phyloP scores from a whole-genome alignment of 2,888 invertebrate species.

The Lamellibrachia satsuma region DNA sequence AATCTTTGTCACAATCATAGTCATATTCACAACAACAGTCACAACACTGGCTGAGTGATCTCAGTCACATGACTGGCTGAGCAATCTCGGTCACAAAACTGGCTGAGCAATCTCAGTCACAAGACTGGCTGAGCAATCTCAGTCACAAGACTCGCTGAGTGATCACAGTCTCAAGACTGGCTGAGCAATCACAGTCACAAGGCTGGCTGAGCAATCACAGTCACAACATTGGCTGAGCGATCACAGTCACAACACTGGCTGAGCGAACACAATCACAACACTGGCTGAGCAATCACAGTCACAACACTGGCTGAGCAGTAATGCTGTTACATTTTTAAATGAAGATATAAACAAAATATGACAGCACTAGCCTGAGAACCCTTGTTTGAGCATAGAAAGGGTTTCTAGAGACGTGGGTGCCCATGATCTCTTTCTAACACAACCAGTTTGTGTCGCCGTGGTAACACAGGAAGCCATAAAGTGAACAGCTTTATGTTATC shows the following conservation, averaged over 20 bases:
- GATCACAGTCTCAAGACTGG: not conserved
- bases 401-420: no score
- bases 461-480: no score
- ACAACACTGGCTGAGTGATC: not conserved
- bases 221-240: not conserved
- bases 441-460: no score
- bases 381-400: not conserved
- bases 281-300: no score
- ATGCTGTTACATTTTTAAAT: no score
- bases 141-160: not conserved
- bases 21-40: not conserved
- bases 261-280: not conserved
- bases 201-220: not conserved
- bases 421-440: no score
- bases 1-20: not conserved
- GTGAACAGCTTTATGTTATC: no score
- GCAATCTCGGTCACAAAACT: not conserved
- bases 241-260: not conserved
- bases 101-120: not conserved
- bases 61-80: not conserved
- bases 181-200: no score
- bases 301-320: no score
- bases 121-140: not conserved
- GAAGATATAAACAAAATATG: not conserved
- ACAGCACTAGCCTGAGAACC: not conserved